Evolutionary conservation across 2,113 vertebrate species (phyloP).

Genomic region (Paramormyrops kingsleyae): DNA sequence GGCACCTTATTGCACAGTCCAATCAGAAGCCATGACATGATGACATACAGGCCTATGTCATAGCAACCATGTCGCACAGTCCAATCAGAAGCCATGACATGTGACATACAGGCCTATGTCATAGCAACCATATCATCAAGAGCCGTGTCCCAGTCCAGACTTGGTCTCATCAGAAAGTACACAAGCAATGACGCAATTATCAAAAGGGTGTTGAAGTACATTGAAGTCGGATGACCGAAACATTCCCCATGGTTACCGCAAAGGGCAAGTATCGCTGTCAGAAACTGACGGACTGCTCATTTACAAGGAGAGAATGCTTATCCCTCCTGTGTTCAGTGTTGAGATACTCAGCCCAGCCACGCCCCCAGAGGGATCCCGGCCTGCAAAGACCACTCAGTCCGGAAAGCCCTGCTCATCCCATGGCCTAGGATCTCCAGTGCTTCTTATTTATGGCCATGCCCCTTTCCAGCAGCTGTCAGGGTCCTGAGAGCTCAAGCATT

Average conservation of each 20-base stretch:
- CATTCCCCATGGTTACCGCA: background rate
- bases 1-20: background rate
- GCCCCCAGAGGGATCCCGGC: background rate
- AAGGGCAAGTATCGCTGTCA: background rate
- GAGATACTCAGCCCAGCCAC: background rate
- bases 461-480: background rate
- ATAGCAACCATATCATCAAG: background rate
- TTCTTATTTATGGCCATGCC: background rate
- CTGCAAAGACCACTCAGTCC: background rate
- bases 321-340: background rate
- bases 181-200: background rate
- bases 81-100: background rate
- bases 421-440: background rate
- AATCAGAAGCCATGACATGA: background rate
- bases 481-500: background rate
- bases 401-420: background rate
- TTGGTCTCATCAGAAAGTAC: background rate
- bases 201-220: background rate
- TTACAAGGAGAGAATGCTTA: background rate
- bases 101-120: background rate
- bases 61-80: background rate
- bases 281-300: background rate
- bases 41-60: background rate
- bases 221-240: background rate
- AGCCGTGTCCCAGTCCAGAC: background rate